These are phyloP conservation scores for Lathronympha strigana DNA, from an alignment of 2,888 invertebrate species.

Conservation along the genomic window DNA sequence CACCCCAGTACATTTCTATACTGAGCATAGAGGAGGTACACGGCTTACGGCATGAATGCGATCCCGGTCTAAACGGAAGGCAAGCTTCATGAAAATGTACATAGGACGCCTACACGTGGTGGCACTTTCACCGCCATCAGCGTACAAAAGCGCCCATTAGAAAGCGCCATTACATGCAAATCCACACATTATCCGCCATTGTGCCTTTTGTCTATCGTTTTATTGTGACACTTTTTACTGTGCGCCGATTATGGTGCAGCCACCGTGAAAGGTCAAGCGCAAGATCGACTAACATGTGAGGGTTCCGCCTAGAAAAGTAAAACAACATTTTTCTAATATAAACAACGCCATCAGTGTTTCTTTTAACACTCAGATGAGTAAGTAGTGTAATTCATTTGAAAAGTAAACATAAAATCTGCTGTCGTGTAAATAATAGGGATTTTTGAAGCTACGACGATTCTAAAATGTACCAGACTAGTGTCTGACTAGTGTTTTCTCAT, in stretches of 20 bases:
- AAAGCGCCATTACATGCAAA: slow-evolving; percentile 75
- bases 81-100: slow-evolving; percentile 20
- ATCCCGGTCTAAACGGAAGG: background rate
- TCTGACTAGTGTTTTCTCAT: no score
- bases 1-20: no score
- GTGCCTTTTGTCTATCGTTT: slow-evolving; percentile 39
- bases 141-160: slow-evolving; percentile 64
- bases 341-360: background rate
- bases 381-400: no score
- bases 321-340: background rate
- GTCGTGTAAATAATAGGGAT: no score
- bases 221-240: slow-evolving; percentile 39
- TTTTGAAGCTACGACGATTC: no score
- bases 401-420: no score
- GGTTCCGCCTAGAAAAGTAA: background rate
- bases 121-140: slow-evolving; percentile 71
- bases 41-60: no score
- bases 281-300: background rate
- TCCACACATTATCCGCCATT: slow-evolving; percentile 48
- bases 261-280: slow-evolving; percentile 1
- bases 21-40: no score
- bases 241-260: slow-evolving; percentile 7
- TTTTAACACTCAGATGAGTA: background rate
- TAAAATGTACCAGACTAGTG: no score
- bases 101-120: slow-evolving; percentile 47